These are phyloP conservation scores for Cremastinae sp. DNA, from an alignment of 2,888 invertebrate genomes.

Conservation along the genomic window DNA sequence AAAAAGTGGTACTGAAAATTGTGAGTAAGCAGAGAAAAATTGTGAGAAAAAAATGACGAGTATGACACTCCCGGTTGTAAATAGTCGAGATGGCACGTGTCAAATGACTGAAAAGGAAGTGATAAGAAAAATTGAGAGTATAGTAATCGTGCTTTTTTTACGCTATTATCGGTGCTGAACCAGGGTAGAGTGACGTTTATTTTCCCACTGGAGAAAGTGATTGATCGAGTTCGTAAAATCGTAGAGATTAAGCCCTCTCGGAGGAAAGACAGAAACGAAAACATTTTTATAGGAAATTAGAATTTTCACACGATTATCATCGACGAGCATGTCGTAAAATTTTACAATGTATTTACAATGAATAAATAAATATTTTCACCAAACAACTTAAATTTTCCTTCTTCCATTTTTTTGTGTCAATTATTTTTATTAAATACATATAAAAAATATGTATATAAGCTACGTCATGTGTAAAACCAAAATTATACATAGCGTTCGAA, in stretches of 20 bases:
- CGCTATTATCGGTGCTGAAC: conserved; percentile 41
- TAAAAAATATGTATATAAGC: conserved; percentile 80
- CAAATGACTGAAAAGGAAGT: conserved; percentile 43
- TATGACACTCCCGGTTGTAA: not conserved
- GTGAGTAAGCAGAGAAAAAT: not conserved
- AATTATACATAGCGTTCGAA: conserved; percentile 67
- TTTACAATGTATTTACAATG: conserved; percentile 66
- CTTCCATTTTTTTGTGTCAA: conserved; percentile 45
- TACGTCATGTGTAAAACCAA: conserved; percentile 76
- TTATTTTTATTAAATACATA: conserved; percentile 79
- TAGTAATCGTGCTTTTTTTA: conserved; percentile 33
- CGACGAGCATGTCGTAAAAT: conserved; percentile 65
- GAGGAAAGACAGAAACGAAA: not conserved
- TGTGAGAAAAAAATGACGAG: not conserved
- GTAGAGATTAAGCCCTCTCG: conserved; percentile 32
- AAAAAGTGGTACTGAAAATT: no score
- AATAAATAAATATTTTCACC: conserved; percentile 71
- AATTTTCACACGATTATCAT: conserved; percentile 63
- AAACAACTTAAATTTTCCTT: conserved; percentile 33
- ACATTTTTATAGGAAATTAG: conserved; percentile 58
- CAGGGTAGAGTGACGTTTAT: conserved; percentile 35
- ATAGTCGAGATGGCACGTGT: not conserved
- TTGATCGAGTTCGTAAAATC: conserved; percentile 35
- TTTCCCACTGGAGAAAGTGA: conserved; percentile 31
- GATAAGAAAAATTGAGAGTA: conserved; percentile 13